Evolutionary conservation across 2,797 vertebrate species (phyloP).

Genomic region (Typhlichthys subterraneus): DNA sequence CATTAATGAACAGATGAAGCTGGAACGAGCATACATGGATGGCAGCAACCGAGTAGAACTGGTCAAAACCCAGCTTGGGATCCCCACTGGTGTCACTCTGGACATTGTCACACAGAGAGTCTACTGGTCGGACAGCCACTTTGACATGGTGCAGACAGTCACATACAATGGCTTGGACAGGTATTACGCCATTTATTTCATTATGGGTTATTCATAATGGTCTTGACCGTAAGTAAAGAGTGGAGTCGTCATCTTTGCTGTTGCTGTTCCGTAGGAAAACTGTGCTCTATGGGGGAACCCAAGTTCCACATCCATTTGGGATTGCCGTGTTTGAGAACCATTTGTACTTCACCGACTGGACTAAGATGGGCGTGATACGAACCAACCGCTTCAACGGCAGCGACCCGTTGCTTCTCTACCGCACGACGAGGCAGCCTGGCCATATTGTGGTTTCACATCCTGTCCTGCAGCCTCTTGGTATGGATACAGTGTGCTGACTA

Average conservation of each 20-base stretch:
- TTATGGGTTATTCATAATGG: neutral
- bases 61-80: conserved; percentile 68
- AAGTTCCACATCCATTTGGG: conserved; percentile 75
- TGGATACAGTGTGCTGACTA: conserved; percentile 5
- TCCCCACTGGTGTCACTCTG: conserved; percentile 70
- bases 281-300: conserved; percentile 68
- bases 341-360: conserved; percentile 79
- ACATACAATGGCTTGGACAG: conserved; percentile 77
- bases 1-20: conserved; percentile 56
- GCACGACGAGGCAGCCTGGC: conserved; percentile 64
- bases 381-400: conserved; percentile 76
- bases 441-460: conserved; percentile 69
- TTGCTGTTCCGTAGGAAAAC: conserved; percentile 62
- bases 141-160: conserved; percentile 77
- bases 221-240: neutral
- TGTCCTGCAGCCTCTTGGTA: conserved; percentile 71
- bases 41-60: conserved; percentile 73
- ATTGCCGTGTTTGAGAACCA: conserved; percentile 78
- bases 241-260: neutral
- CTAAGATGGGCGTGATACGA: conserved; percentile 76
- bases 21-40: conserved; percentile 80
- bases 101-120: conserved; percentile 74
- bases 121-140: conserved; percentile 81
- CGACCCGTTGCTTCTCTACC: conserved; percentile 65
- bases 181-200: conserved; percentile 36